Evolutionary conservation across 1,140 invertebrate genomes (phyloP).

Genomic region (Hylyphantes graminicola): DNA sequence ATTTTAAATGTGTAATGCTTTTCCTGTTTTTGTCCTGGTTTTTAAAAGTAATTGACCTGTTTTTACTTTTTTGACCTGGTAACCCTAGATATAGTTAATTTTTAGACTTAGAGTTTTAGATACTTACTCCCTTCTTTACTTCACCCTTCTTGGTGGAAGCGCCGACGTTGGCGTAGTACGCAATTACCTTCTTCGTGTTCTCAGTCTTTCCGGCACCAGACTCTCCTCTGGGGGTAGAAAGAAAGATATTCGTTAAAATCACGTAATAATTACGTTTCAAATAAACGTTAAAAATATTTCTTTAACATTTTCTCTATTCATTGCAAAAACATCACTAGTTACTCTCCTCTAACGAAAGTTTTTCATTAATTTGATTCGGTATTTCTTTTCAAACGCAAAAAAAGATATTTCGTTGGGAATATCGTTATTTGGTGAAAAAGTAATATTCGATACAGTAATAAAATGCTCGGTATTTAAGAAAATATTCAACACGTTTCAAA

Average conservation of each 20-base stretch:
- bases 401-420: no score
- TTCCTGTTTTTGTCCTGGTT: no score
- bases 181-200: constrained; percentile 78
- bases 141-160: constrained; percentile 66
- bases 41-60: no score
- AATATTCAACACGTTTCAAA: no score
- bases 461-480: no score
- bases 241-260: not conserved
- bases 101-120: not conserved
- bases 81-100: no score
- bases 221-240: constrained; percentile 69
- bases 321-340: not conserved
- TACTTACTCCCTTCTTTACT: constrained; percentile 61
- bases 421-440: not conserved
- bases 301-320: not conserved
- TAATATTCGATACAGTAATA: not conserved
- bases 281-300: not conserved
- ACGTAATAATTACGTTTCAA: not conserved
- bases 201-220: constrained; percentile 77
- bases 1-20: no score
- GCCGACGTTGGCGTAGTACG: constrained; percentile 75
- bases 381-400: no score
- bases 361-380: no score
- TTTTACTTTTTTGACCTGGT: no score
- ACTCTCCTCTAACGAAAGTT: no score